These are phyloP conservation scores for Poecilia latipinna DNA, from an alignment of 2,113 vertebrate species.

Conservation along the genomic window DNA sequence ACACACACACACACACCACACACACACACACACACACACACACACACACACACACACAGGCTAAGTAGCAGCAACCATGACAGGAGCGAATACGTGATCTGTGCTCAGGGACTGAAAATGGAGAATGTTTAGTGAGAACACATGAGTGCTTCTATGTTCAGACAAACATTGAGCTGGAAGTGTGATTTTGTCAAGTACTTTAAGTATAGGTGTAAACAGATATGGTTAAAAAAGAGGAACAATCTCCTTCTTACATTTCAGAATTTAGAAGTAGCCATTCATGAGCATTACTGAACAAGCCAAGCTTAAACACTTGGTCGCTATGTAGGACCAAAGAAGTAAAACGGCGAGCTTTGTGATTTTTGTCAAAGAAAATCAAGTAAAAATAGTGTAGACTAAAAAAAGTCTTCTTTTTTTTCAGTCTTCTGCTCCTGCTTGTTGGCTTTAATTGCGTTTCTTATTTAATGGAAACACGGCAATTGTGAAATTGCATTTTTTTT, in stretches of 20 bases:
- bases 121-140: not conserved
- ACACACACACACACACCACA: conserved; percentile 11
- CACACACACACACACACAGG: too few species aligned
- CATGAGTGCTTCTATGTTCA: not conserved
- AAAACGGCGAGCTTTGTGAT: not conserved
- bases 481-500: too few species aligned
- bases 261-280: not conserved
- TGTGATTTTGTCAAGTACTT: not conserved
- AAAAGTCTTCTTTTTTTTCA: too few species aligned
- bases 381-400: too few species aligned
- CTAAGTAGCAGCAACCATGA: too few species aligned
- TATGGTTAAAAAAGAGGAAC: not conserved
- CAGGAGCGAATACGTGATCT: not conserved
- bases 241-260: not conserved
- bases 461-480: too few species aligned
- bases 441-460: too few species aligned
- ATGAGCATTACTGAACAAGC: not conserved
- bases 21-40: not conserved
- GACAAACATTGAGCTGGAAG: not conserved
- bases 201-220: not conserved
- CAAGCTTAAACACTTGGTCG: too few species aligned
- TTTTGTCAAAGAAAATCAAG: not conserved
- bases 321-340: too few species aligned
- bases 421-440: too few species aligned
- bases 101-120: not conserved